Conservation (phyloP, 2,113 vertebrate species). For the Entelurus aequoreus region DNA sequence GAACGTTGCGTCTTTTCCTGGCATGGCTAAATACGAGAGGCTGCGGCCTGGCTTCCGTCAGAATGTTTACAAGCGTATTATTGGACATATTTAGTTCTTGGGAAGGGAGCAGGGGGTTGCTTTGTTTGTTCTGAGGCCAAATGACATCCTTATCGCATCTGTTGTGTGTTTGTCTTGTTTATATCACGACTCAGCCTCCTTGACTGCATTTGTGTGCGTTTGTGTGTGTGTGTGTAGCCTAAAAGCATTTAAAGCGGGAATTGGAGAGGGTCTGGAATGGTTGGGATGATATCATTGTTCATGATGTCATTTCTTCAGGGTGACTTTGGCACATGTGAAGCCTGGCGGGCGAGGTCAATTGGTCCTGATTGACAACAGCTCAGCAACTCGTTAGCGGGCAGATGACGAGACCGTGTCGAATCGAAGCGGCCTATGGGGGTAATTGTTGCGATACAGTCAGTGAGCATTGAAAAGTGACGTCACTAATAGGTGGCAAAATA, state of each 20-base stretch:
- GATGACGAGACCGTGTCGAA: conserved; percentile 41
- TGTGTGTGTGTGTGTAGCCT: conserved; percentile 33
- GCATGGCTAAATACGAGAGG: conserved; percentile 31
- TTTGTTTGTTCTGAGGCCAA: conserved; percentile 59
- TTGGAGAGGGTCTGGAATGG: conserved; percentile 67
- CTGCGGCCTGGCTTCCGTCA: conserved; percentile 54
- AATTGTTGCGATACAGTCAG: conserved; percentile 14
- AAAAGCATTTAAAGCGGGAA: conserved; percentile 67
- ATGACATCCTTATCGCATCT: conserved; percentile 69
- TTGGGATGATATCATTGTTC: conserved; percentile 70
- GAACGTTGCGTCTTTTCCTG: conserved; percentile 16
- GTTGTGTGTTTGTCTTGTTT: conserved; percentile 64
- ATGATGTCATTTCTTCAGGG: conserved; percentile 76
- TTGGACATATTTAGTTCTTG: conserved; percentile 50
- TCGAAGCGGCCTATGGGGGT: conserved; percentile 22
- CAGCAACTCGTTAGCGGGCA: conserved; percentile 29
- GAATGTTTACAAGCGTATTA: conserved; percentile 47
- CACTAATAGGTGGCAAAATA: neutral
- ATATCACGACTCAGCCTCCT: conserved; percentile 62
- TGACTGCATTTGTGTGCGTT: conserved; percentile 38
- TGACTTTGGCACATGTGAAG: conserved; percentile 71
- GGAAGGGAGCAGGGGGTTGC: conserved; percentile 22
- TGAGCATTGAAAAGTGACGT: conserved; percentile 7
- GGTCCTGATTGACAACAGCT: conserved; percentile 56
- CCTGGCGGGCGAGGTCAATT: conserved; percentile 61